Evolutionary conservation across 2,113 vertebrate genomes (phyloP).

Genomic region (Centrocercus urophasianus): DNA sequence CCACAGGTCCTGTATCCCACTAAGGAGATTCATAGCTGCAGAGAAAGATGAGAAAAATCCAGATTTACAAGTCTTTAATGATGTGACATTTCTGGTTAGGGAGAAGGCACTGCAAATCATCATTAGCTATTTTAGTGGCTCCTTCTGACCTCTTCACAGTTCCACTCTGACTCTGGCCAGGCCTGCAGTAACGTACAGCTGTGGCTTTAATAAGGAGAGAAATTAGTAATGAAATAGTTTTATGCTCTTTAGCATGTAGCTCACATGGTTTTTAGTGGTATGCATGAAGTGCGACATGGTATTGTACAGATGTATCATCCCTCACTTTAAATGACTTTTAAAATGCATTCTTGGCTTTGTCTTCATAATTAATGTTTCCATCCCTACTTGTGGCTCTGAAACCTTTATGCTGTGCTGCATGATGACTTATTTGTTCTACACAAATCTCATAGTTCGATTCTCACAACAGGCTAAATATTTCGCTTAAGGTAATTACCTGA

Average conservation of each 20-base stretch:
- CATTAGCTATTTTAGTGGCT: neutral
- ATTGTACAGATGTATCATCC: slow-evolving; percentile 11
- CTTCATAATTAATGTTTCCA: slow-evolving; percentile 28
- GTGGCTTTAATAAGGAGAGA: neutral
- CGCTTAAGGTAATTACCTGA: slow-evolving; percentile 59
- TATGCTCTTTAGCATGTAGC: neutral
- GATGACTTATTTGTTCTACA: slow-evolving; percentile 53
- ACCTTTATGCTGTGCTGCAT: slow-evolving; percentile 15
- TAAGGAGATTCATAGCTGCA: neutral
- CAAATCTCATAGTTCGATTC: slow-evolving; percentile 39
- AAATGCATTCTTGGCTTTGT: slow-evolving; percentile 35
- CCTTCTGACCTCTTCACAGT: neutral
- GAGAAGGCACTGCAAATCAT: neutral
- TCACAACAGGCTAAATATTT: slow-evolving; percentile 68
- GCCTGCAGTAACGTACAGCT: neutral
- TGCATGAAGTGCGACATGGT: neutral
- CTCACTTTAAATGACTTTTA: slow-evolving; percentile 7
- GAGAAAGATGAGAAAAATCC: neutral
- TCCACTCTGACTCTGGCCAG: neutral
- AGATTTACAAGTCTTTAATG: neutral
- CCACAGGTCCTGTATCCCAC: neutral
- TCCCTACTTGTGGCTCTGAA: neutral
- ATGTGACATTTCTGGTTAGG: neutral
- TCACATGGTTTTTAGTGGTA: neutral
- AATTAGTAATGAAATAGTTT: slow-evolving; percentile 19